Percentiles rank a stretch among this genome's conserved stretches.
Conservation (phyloP, 2,888 invertebrate species). For the Athalia circularis region DNA sequence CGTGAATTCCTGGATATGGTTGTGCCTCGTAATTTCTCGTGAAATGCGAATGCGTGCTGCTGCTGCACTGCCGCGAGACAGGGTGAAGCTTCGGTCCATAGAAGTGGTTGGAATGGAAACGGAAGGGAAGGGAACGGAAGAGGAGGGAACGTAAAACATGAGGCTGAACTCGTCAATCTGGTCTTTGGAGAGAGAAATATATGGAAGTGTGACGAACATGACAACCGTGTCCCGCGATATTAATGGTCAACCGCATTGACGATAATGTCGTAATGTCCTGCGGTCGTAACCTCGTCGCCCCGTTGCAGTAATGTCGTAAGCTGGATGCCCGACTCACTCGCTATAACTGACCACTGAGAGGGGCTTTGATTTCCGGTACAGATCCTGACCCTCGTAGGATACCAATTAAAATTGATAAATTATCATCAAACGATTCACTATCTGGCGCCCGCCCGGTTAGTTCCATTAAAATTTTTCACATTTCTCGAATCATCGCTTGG, state of each 20-base stretch:
- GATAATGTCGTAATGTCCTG: slow-evolving; percentile 44
- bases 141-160: slow-evolving; percentile 35
- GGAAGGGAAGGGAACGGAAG: neutral
- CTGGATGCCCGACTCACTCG: neutral
- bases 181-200: slow-evolving; percentile 42
- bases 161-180: slow-evolving; percentile 44
- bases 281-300: slow-evolving; percentile 24
- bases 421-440: slow-evolving; percentile 10
- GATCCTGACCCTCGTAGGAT: neutral
- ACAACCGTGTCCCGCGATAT: slow-evolving; percentile 46
- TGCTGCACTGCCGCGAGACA: neutral
- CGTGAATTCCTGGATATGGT: slow-evolving; percentile 34
- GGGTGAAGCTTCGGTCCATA: slow-evolving; percentile 23
- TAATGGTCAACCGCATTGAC: slow-evolving; percentile 42
- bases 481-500: too few species aligned
- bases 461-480: too few species aligned
- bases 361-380: slow-evolving; percentile 33
- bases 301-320: slow-evolving; percentile 29
- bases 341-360: slow-evolving; percentile 11
- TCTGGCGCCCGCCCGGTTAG: too few species aligned
- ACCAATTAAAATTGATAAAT: slow-evolving; percentile 42
- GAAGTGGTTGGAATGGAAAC: neutral
- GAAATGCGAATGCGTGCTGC: slow-evolving; percentile 26
- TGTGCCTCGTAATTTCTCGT: slow-evolving; percentile 17
- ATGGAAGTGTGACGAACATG: slow-evolving; percentile 47